phyloP scores from a whole-genome alignment of 2,888 invertebrate genomes.

The Mesorhabditis sp. region DNA sequence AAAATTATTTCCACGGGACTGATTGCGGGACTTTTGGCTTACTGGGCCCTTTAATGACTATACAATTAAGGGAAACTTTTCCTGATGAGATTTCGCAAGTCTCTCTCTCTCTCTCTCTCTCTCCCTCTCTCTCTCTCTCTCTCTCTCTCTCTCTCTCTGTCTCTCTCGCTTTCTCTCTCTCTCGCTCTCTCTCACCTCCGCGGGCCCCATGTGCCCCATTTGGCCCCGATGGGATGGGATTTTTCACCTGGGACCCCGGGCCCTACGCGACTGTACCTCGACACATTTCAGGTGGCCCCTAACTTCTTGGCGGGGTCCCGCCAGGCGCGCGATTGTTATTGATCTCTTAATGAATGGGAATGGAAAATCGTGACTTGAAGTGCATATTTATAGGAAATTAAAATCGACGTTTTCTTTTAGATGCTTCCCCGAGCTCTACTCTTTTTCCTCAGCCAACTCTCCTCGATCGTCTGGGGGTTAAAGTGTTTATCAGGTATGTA shows the following conservation, averaged over 20 bases:
- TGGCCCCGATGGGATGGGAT: neutral
- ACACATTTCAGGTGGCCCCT: neutral
- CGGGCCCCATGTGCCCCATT: neutral
- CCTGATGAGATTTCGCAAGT: no score
- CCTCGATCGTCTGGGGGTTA: neutral
- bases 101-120: neutral
- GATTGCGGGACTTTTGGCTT: no score
- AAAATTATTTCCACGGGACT: no score
- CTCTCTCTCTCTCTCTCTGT: neutral
- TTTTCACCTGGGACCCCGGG: neutral
- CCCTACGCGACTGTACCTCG: neutral
- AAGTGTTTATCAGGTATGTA: constrained; percentile 2
- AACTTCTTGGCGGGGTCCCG: neutral
- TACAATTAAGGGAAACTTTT: no score
- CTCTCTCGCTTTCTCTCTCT: neutral
- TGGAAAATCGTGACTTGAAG: no score
- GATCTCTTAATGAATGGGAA: no score
- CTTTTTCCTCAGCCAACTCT: neutral
- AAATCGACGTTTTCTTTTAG: neutral
- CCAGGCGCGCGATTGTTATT: constrained; percentile 1
- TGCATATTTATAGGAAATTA: neutral
- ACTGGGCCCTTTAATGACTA: no score
- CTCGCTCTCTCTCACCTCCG: neutral
- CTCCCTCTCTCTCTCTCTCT: neutral
- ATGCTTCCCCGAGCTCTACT: neutral